Base-by-base conservation (phyloP, 2,888 invertebrate genomes). In the Pyrrhosoma nymphula region DNA sequence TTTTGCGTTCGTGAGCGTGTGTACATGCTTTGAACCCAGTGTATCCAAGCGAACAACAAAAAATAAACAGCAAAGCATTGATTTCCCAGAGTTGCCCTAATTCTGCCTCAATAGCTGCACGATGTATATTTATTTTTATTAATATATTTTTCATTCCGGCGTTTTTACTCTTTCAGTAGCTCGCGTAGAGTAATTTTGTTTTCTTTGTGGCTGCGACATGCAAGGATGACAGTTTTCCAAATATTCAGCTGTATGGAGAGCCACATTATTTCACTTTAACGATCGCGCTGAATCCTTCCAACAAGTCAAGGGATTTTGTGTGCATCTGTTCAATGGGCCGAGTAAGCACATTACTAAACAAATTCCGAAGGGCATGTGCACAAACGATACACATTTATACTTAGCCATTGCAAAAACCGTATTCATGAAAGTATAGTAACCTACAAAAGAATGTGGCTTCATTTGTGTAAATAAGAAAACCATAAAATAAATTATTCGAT, bases 31-130 rank as follows among this genome's bases (percentile, higher is more conserved):
- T 89, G 55, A 89, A 39, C 39, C 89, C 89, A 16, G 89, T 88
- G 56, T n/a, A 89, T n/a, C 16, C n/a, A n/a, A 89, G n/a, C 18
- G 89, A 89, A 56, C 89, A 89, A 89, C 18, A 89, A 89, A 39
- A 20, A 60, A 60, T 60, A 60, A 60, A 60, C 20, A 89, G 16
- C 89, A 55, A 26, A 2, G 55, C 89, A 89, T 89, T 47, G 89
- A 89, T 89, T 89, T 89, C 55, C 18, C 56, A 0, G 89, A 56
- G 89, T 69, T 89, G 89, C 89, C 89, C 89, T 89, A 89, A 55
- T 89, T 89, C 56, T 89, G 82, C 30, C 82, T 35, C 30, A 82
- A 82, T 82, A 82, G 82, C 8, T 35, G 35, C 82, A 82, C 35
- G 35, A 35, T 82, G 16, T 82, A 3, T 82, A 18, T 82, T 35